Conservation (phyloP, 1,140 invertebrate species). For the Drosophila quadrilineata region DNA sequence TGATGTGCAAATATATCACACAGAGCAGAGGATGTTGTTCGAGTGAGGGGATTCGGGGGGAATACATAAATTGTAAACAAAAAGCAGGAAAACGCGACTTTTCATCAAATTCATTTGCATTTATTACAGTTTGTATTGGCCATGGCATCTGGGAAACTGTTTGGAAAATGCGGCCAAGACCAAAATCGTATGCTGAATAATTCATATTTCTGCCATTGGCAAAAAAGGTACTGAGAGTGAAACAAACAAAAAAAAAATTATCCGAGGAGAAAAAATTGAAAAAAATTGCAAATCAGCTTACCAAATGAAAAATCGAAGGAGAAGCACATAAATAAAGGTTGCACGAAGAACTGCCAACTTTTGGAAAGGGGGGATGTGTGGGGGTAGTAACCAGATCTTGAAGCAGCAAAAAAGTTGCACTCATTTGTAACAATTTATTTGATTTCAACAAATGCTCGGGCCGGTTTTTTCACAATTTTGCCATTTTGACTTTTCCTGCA, state of each 20-base stretch:
- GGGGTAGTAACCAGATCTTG: neutral
- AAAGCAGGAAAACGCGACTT: constrained; percentile 60
- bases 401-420: constrained; percentile 60
- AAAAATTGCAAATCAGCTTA: constrained; percentile 35
- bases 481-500: constrained; percentile 4
- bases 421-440: constrained; percentile 80
- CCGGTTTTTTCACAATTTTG: constrained; percentile 2
- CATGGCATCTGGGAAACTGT: constrained; percentile 14
- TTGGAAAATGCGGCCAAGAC: constrained; percentile 43
- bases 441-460: constrained; percentile 47
- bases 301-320: constrained; percentile 62
- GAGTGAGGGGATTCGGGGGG: no score
- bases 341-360: neutral
- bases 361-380: neutral
- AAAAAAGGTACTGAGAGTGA: neutral
- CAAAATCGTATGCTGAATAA: constrained; percentile 64
- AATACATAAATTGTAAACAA: constrained; percentile 66
- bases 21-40: no score
- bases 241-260: neutral
- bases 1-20: no score
- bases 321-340: constrained; percentile 40
- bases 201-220: constrained; percentile 59
- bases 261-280: constrained; percentile 5
- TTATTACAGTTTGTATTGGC: constrained; percentile 45
- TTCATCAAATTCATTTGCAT: constrained; percentile 73